Evolutionary conservation across 2,113 vertebrate species (phyloP).

Genomic region (Dolichallabes microphthalmus): DNA sequence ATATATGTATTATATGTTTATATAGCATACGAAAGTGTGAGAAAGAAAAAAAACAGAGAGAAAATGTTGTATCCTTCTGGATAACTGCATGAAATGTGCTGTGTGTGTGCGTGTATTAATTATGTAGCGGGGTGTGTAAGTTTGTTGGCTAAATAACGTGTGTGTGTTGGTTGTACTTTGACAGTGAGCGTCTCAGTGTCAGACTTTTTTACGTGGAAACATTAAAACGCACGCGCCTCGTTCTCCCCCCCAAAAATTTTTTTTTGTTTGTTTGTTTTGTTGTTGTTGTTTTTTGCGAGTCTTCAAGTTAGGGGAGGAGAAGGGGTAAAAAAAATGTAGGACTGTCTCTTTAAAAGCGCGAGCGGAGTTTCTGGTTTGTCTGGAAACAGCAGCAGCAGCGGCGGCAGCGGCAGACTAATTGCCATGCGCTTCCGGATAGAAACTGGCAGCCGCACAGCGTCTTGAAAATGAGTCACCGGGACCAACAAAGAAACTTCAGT

Average conservation of each 20-base stretch:
- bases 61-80: not conserved
- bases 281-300: not conserved
- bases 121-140: not conserved
- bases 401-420: constrained; percentile 90
- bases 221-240: not conserved
- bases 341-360: constrained; percentile 72
- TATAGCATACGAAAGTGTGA: not conserved
- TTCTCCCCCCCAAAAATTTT: too few species aligned
- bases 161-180: not conserved
- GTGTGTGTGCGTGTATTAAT: not conserved
- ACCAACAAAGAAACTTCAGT: constrained; percentile 95
- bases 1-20: not conserved
- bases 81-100: not conserved
- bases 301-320: not conserved
- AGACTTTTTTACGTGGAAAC: not conserved
- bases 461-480: constrained; percentile 97
- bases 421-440: constrained; percentile 98
- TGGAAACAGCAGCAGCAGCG: constrained; percentile 76
- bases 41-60: not conserved
- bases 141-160: not conserved
- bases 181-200: constrained; percentile 4
- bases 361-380: constrained; percentile 94
- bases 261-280: not conserved
- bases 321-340: constrained; percentile 34
- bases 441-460: constrained; percentile 97